A percentile compares a stretch with the other conserved stretches of the same genome.
These are phyloP conservation scores for Calephelis perditalis DNA, from an alignment of 2,888 invertebrate genomes.

Conservation along the genomic window DNA sequence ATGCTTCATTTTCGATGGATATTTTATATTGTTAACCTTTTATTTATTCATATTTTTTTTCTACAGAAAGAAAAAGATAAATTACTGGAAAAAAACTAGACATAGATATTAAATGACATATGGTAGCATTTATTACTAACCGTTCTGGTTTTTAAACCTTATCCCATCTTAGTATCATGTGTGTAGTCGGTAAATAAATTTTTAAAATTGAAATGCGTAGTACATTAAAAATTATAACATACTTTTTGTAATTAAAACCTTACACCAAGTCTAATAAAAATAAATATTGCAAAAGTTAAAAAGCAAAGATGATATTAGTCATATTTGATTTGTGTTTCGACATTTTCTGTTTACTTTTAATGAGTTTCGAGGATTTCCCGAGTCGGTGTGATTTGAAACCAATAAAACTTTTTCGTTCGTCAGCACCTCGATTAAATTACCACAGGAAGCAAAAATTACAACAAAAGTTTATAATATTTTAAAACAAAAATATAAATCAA, in stretches of 20 bases:
- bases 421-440: slow-evolving; percentile 38
- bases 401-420: slow-evolving; percentile 69
- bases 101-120: too few relatives aligned
- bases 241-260: slow-evolving; percentile 16
- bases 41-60: too few relatives aligned
- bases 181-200: too few relatives aligned
- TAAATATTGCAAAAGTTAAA: slow-evolving; percentile 20
- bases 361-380: slow-evolving; percentile 61
- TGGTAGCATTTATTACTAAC: too few relatives aligned
- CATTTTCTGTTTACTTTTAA: slow-evolving; percentile 72
- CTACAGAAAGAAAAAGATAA: too few relatives aligned
- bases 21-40: too few relatives aligned
- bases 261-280: slow-evolving; percentile 15
- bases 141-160: too few relatives aligned
- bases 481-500: too few relatives aligned
- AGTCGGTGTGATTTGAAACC: slow-evolving; percentile 64
- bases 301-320: slow-evolving; percentile 34
- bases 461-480: slow-evolving; percentile 15
- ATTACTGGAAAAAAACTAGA: too few relatives aligned
- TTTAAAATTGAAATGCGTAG: too few relatives aligned
- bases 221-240: neutral
- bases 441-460: slow-evolving; percentile 24
- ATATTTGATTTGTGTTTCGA: slow-evolving; percentile 61
- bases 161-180: too few relatives aligned
- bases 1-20: too few relatives aligned